Evolutionary conservation across 2,888 invertebrate genomes (phyloP).

Genomic region (Cenopis cana): DNA sequence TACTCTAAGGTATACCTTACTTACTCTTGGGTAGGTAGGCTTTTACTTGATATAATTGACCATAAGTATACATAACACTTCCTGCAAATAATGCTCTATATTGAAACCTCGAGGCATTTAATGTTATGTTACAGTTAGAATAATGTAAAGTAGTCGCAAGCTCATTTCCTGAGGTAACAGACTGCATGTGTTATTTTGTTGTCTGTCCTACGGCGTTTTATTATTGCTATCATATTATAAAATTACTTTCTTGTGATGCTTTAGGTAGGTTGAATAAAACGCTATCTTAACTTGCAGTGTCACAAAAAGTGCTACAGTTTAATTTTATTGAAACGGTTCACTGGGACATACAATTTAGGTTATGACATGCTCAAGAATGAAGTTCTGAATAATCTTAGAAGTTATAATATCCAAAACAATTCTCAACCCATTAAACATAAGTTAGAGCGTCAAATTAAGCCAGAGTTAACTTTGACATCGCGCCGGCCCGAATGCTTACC

Average conservation of each 20-base stretch:
- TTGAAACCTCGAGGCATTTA: slow-evolving; percentile 30
- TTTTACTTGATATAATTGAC: neutral
- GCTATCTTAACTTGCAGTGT: neutral
- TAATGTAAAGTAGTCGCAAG: slow-evolving; percentile 22
- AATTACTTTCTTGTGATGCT: slow-evolving; percentile 3
- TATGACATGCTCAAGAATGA: neutral
- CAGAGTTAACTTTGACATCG: slow-evolving; percentile 78
- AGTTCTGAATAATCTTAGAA: neutral
- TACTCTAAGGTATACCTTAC: no score
- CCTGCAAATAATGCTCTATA: slow-evolving; percentile 36
- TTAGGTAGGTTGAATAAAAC: neutral
- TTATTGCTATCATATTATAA: slow-evolving; percentile 19
- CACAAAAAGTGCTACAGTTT: neutral
- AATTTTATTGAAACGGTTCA: neutral
- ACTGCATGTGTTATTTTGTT: slow-evolving; percentile 22
- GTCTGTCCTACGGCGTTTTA: slow-evolving; percentile 27
- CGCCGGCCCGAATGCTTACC: slow-evolving; percentile 76
- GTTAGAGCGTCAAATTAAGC: slow-evolving; percentile 65
- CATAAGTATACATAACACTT: slow-evolving; percentile 6
- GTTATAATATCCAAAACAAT: slow-evolving; percentile 49
- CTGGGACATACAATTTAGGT: neutral
- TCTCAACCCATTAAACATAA: slow-evolving; percentile 54
- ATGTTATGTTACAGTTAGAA: slow-evolving; percentile 23
- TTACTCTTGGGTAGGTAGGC: no score
- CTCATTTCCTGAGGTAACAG: slow-evolving; percentile 22